These are phyloP conservation scores for Malurus elegans DNA, from an alignment of 2,113 vertebrate species.

Conservation along the genomic window DNA sequence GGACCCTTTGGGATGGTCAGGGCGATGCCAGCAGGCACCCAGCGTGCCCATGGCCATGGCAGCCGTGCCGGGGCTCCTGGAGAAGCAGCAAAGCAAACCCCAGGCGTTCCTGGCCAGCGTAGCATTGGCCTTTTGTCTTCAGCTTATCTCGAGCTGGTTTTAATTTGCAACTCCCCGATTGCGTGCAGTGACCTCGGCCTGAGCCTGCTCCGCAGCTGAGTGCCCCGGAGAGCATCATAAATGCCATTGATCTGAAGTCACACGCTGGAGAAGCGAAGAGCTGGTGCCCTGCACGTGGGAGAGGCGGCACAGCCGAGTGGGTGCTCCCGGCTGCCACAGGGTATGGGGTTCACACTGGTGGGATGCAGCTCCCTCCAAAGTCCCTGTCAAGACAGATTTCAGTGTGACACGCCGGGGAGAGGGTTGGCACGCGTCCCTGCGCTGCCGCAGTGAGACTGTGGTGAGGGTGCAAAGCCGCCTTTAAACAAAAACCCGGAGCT, in stretches of 20 bases:
- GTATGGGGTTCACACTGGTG: fast-evolving
- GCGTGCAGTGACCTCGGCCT: background rate
- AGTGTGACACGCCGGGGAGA: background rate
- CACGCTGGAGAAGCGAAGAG: background rate
- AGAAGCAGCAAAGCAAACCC: background rate
- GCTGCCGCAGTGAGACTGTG: background rate
- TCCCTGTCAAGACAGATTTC: background rate
- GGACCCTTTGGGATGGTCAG: fast-evolving
- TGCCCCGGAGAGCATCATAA: slow-evolving; percentile 19
- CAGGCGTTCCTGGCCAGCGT: background rate
- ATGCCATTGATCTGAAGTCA: slow-evolving; percentile 44
- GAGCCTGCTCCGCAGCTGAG: background rate
- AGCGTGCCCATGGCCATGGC: fast-evolving
- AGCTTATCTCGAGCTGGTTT: slow-evolving; percentile 39
- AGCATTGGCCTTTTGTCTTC: background rate
- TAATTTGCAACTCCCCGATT: slow-evolving; percentile 36
- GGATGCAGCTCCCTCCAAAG: background rate
- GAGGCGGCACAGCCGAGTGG: background rate
- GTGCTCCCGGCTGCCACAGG: background rate
- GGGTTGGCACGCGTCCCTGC: fast-evolving
- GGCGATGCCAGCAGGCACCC: background rate
- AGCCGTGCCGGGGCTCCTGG: background rate
- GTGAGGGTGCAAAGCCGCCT: background rate
- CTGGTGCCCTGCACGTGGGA: background rate
- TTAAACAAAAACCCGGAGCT: background rate